Conservation (phyloP, 2,888 invertebrate species). For the Lycaena phlaeas region DNA sequence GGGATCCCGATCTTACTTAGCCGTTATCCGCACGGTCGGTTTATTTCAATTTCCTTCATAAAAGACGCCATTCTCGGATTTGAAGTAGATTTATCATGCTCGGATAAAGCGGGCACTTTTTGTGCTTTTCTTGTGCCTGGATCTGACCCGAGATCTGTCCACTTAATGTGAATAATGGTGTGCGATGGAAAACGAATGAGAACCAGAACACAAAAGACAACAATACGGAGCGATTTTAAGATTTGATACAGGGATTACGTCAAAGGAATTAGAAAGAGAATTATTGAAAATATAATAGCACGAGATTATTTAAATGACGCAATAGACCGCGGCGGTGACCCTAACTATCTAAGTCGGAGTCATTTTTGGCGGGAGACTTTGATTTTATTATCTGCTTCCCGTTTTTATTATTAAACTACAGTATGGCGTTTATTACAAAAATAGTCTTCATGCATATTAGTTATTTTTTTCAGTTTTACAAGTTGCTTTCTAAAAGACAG, state of each 20-base stretch:
- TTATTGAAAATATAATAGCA: not conserved
- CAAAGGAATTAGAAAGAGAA: constrained; percentile 33
- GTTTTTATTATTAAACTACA: no score
- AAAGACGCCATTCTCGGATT: constrained; percentile 74
- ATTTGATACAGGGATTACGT: constrained; percentile 65
- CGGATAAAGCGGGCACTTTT: constrained; percentile 74
- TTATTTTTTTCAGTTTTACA: no score
- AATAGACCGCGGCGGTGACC: no score
- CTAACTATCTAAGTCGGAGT: no score
- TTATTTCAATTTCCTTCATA: constrained; percentile 74
- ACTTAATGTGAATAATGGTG: constrained; percentile 74
- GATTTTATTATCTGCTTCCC: no score
- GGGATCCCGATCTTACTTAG: constrained; percentile 71
- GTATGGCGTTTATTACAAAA: no score
- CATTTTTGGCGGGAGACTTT: no score
- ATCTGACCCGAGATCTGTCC: constrained; percentile 74
- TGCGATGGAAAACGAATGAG: constrained; percentile 72
- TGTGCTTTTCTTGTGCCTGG: constrained; percentile 73
- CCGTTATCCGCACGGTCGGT: constrained; percentile 73
- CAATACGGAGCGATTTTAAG: constrained; percentile 67
- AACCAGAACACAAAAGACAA: constrained; percentile 67
- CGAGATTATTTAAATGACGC: no score
- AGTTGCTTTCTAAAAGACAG: no score
- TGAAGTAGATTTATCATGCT: constrained; percentile 74
- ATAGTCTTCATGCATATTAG: no score